These are phyloP conservation scores for Pediacus dermestoides DNA, from an alignment of 2,888 invertebrate species.

Conservation along the genomic window DNA sequence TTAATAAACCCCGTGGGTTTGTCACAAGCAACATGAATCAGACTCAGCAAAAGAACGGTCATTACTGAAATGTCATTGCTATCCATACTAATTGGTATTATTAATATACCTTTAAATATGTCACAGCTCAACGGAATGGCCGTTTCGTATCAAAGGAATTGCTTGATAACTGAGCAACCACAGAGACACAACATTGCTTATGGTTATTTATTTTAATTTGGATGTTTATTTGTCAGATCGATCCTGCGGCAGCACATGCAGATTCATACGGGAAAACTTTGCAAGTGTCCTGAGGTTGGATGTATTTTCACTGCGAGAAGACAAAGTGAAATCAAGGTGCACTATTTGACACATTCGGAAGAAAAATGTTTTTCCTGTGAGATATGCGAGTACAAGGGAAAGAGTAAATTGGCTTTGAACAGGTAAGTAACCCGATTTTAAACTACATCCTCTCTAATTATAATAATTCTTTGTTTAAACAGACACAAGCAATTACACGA, in stretches of 20 bases:
- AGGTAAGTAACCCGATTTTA: slow-evolving; percentile 52
- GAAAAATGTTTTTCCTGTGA: slow-evolving; percentile 52
- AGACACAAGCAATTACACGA: slow-evolving; percentile 61
- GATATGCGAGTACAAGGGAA: slow-evolving; percentile 55
- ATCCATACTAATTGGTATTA: slow-evolving; percentile 23
- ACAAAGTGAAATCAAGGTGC: slow-evolving; percentile 54
- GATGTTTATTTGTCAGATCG: too few relatives aligned
- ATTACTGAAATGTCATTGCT: slow-evolving; percentile 9
- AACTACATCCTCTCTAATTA: too few relatives aligned
- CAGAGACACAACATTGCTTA: too few relatives aligned
- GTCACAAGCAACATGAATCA: neutral
- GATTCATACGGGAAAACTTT: slow-evolving; percentile 56
- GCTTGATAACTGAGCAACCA: too few relatives aligned
- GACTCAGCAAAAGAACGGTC: slow-evolving; percentile 5
- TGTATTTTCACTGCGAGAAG: slow-evolving; percentile 59
- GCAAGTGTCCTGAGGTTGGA: slow-evolving; percentile 54
- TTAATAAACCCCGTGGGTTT: slow-evolving; percentile 18
- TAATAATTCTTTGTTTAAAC: slow-evolving; percentile 20
- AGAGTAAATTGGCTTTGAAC: slow-evolving; percentile 52
- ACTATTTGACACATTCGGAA: slow-evolving; percentile 56
- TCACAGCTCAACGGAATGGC: slow-evolving; percentile 11
- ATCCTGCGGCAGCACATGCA: slow-evolving; percentile 59
- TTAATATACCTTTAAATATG: slow-evolving; percentile 25
- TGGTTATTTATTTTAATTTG: too few relatives aligned
- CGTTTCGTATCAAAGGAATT: too few relatives aligned